Evolutionary conservation across 2,888 invertebrate species (phyloP).

Genomic region (Plebejus argus): DNA sequence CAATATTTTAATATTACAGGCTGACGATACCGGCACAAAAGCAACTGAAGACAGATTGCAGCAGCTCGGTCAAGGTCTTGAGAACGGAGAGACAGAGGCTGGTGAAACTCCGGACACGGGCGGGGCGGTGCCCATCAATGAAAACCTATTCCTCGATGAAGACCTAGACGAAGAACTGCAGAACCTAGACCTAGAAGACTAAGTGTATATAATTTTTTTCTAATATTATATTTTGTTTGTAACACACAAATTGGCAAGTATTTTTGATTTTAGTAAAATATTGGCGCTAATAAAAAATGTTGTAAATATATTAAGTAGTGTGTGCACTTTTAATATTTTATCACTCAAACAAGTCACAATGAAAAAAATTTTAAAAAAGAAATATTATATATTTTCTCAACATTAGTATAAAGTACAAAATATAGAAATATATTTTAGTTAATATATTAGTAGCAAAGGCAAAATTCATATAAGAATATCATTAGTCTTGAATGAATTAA

Average conservation of each 20-base stretch:
- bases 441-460: too few species aligned
- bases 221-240: neutral
- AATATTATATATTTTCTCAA: neutral
- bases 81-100: conserved; percentile 50
- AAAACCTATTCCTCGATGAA: conserved; percentile 94
- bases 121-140: conserved; percentile 90
- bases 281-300: conserved; percentile 5
- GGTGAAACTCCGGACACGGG: conserved; percentile 62
- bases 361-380: neutral
- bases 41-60: conserved; percentile 84
- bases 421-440: neutral
- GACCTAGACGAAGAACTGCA: conserved; percentile 92
- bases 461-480: neutral
- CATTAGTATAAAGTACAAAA: neutral
- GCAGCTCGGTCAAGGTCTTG: conserved; percentile 61
- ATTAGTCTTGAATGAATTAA: too few species aligned
- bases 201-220: conserved; percentile 42
- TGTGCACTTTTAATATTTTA: neutral
- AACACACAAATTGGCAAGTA: conserved; percentile 7
- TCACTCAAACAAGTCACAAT: neutral
- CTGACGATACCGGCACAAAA: conserved; percentile 88
- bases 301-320: neutral
- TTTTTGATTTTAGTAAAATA: neutral
- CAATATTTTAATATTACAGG: conserved; percentile 59
- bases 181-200: conserved; percentile 87